Percentiles rank a stretch among this genome's conserved stretches.
Evolutionary conservation across 2,888 invertebrate species (phyloP).

Genomic region (Drosophila merina): DNA sequence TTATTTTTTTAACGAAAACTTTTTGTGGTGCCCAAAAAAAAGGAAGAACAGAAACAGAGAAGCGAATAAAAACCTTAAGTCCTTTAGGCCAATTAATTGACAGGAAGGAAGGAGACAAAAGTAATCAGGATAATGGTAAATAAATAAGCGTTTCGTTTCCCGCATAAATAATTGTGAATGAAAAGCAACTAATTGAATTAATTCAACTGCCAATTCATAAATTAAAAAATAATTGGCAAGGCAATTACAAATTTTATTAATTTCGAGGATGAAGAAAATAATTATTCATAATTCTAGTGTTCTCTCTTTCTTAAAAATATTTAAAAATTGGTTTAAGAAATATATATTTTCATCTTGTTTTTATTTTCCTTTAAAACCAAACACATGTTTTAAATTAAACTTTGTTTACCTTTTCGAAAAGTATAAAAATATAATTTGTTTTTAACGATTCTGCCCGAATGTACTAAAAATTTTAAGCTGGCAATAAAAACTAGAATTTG

Average conservation of each 20-base stretch:
- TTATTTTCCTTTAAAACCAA: neutral
- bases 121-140: constrained; percentile 31
- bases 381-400: neutral
- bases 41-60: neutral
- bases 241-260: neutral
- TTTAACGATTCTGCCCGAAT: neutral
- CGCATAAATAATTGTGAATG: constrained; percentile 10
- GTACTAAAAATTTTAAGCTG: neutral
- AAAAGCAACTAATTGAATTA: constrained; percentile 27
- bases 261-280: no score
- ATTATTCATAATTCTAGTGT: no score
- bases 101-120: constrained; percentile 17
- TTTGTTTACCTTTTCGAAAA: neutral
- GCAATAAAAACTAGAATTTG: neutral
- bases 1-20: constrained; percentile 1
- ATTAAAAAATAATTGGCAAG: neutral
- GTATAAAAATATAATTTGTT: constrained; percentile 1
- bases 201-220: constrained; percentile 8
- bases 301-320: no score
- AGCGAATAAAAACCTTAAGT: constrained; percentile 14
- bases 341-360: no score
- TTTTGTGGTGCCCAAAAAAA: neutral
- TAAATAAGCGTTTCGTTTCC: constrained; percentile 39
- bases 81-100: constrained; percentile 40
- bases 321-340: no score